Conservation (phyloP, 2,797 vertebrate species). For the Danio tinwini region DNA sequence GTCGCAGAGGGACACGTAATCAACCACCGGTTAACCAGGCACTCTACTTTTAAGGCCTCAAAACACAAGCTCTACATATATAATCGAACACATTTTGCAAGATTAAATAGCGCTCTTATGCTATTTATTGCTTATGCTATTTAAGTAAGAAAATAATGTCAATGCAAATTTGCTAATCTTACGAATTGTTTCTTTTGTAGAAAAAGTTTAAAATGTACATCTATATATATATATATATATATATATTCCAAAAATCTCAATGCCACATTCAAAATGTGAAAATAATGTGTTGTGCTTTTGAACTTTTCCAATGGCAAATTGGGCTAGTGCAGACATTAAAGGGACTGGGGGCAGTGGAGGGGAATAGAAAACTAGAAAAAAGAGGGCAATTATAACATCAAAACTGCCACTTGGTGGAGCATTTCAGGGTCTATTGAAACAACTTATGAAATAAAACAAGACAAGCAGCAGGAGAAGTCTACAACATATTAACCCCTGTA, state of each 20-base stretch:
- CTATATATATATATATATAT: too few relatives aligned
- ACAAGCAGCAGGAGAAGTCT: slow-evolving; percentile 66
- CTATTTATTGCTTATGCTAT: not conserved
- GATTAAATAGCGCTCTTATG: not conserved
- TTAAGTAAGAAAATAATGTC: slow-evolving; percentile 2
- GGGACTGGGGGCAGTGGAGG: not conserved
- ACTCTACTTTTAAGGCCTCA: slow-evolving; percentile 8
- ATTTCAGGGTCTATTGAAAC: slow-evolving; percentile 75
- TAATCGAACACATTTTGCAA: not conserved
- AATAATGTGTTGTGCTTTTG: not conserved
- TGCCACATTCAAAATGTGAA: slow-evolving; percentile 15
- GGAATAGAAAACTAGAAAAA: slow-evolving; percentile 59
- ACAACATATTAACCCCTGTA: slow-evolving; percentile 57
- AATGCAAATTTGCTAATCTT: slow-evolving; percentile 9
- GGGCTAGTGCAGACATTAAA: slow-evolving; percentile 1
- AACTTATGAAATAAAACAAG: slow-evolving; percentile 67
- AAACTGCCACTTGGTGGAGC: slow-evolving; percentile 66
- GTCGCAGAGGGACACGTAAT: slow-evolving; percentile 45
- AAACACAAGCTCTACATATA: not conserved
- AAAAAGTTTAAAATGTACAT: slow-evolving; percentile 7
- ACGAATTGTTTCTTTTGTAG: not conserved
- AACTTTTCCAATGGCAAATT: slow-evolving; percentile 58
- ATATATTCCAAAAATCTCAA: slow-evolving; percentile 35
- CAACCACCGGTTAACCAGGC: slow-evolving; percentile 51
- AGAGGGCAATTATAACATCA: slow-evolving; percentile 77